Evolutionary conservation across 2,797 vertebrate species (phyloP).

Genomic region (Eulemur mongoz): DNA sequence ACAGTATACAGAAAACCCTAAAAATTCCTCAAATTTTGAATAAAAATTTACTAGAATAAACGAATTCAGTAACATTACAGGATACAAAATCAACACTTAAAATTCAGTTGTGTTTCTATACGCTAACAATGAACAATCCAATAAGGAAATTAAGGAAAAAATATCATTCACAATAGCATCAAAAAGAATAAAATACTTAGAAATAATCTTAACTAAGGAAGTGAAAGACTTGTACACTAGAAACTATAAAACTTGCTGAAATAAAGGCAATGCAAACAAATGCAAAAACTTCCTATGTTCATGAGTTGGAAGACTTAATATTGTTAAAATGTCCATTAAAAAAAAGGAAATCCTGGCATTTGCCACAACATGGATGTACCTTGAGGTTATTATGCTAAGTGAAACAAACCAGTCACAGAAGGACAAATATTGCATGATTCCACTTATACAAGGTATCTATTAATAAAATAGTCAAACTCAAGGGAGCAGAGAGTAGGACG

Average conservation of each 20-base stretch:
- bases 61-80: not conserved
- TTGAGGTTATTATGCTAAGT: not conserved
- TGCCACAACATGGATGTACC: not conserved
- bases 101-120: not conserved
- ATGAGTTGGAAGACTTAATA: not conserved
- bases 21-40: not conserved
- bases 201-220: not conserved
- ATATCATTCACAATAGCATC: not conserved
- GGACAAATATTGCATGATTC: not conserved
- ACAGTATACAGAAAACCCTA: not conserved
- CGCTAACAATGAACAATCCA: not conserved
- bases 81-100: not conserved
- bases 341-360: not conserved
- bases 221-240: not conserved
- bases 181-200: not conserved
- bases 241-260: not conserved
- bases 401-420: not conserved
- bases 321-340: not conserved
- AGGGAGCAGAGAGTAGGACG: not conserved
- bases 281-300: not conserved
- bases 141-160: not conserved
- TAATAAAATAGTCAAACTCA: not conserved
- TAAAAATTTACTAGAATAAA: not conserved
- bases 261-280: not conserved
- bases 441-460: not conserved